Percentiles rank a stretch among this genome's conserved stretches.
Evolutionary conservation across 2,888 invertebrate genomes (phyloP).

Genomic region (Drosophila nr. perissopoda): DNA sequence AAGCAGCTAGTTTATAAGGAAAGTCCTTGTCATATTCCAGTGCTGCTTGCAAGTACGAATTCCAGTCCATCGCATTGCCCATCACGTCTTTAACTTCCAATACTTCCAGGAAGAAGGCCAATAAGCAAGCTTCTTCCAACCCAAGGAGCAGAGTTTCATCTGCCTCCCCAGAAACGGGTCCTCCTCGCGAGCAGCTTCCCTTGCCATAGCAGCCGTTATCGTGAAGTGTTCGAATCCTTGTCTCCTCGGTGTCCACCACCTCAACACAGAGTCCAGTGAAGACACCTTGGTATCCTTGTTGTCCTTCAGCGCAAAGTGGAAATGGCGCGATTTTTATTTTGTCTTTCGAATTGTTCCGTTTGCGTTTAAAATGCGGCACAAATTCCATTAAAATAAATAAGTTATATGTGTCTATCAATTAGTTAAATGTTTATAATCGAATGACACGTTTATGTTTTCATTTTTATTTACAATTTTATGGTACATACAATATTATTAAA

Average conservation of each 20-base stretch:
- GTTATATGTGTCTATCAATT: not conserved
- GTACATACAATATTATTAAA: not conserved
- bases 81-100: slow-evolving; percentile 87
- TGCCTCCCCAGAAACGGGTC: slow-evolving; percentile 31
- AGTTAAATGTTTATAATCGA: slow-evolving; percentile 15
- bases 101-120: slow-evolving; percentile 89
- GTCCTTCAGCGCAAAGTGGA: slow-evolving; percentile 26
- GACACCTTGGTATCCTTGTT: slow-evolving; percentile 84
- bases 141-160: slow-evolving; percentile 89
- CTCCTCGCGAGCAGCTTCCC: slow-evolving; percentile 87
- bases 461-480: not conserved
- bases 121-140: slow-evolving; percentile 92
- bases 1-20: slow-evolving; percentile 90
- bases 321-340: slow-evolving; percentile 34
- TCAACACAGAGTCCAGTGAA: slow-evolving; percentile 90
- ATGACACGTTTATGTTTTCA: slow-evolving; percentile 16
- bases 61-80: slow-evolving; percentile 86
- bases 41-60: slow-evolving; percentile 88
- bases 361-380: slow-evolving; percentile 57
- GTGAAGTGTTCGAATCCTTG: slow-evolving; percentile 86
- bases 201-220: slow-evolving; percentile 92
- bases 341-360: slow-evolving; percentile 33
- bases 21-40: slow-evolving; percentile 87
- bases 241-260: slow-evolving; percentile 87
- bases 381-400: slow-evolving; percentile 53